These are phyloP conservation scores for Phenacoccus solenopsis DNA, from an alignment of 1,140 invertebrate species.

Conservation along the genomic window DNA sequence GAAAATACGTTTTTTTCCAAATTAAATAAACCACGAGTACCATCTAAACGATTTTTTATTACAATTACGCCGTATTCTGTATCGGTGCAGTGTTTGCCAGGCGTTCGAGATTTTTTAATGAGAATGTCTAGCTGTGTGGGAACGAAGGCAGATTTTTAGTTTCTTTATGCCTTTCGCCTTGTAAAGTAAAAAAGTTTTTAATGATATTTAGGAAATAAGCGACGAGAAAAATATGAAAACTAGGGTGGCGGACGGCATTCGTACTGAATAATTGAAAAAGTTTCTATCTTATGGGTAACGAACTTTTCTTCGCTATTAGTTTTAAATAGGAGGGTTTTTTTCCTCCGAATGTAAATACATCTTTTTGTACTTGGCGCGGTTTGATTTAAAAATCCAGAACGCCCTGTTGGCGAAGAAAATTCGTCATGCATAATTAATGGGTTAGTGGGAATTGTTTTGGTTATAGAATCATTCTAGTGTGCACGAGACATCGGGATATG, in stretches of 20 bases:
- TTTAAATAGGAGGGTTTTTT: neutral
- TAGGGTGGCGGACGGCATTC: neutral
- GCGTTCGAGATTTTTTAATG: neutral
- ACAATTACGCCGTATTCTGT: neutral
- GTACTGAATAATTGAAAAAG: neutral
- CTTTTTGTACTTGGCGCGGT: too few species aligned
- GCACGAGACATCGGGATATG: too few species aligned
- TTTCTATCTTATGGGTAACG: neutral
- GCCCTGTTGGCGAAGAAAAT: too few species aligned
- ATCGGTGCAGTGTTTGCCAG: neutral
- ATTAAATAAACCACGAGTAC: neutral
- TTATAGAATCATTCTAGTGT: neutral
- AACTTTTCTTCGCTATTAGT: neutral
- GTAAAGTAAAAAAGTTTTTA: neutral
- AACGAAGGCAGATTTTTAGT: neutral
- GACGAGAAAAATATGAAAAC: neutral
- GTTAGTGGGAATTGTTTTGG: neutral
- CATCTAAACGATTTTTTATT: neutral
- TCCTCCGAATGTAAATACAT: neutral
- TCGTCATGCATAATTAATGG: neutral
- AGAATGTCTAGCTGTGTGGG: neutral
- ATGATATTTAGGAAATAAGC: neutral
- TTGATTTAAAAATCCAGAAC: neutral
- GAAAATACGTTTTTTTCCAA: neutral
- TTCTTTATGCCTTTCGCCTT: neutral